Percentiles rank a stretch among this genome's conserved stretches.
Evolutionary conservation across 2,797 vertebrate genomes (phyloP).

Genomic region (Anguilla pacifica): DNA sequence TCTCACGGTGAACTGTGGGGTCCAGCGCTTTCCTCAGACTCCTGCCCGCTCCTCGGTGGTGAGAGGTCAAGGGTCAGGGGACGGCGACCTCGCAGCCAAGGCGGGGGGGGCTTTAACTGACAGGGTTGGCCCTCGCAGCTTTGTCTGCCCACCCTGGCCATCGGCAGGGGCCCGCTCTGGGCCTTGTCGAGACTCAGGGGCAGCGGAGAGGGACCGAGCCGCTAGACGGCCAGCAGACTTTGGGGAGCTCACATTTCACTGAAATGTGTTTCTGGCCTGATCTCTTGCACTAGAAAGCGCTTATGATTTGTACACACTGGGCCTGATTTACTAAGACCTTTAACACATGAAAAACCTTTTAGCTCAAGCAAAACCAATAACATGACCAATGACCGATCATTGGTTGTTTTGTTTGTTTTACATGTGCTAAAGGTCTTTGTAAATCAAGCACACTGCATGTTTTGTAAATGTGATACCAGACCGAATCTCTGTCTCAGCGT

Average conservation of each 20-base stretch:
- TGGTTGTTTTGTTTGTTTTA: neutral
- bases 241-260: slow-evolving; percentile 31
- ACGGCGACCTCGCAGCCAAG: slow-evolving; percentile 58
- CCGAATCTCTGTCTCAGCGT: neutral
- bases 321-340: neutral
- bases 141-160: slow-evolving; percentile 64
- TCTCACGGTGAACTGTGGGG: slow-evolving; percentile 12
- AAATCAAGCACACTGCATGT: neutral
- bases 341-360: neutral
- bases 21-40: slow-evolving; percentile 35
- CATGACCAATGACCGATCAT: neutral
- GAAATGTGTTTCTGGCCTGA: neutral
- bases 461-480: neutral
- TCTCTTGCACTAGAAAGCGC: neutral
- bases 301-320: neutral
- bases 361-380: neutral
- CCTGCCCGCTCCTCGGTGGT: slow-evolving; percentile 57
- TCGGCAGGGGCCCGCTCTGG: slow-evolving; percentile 14
- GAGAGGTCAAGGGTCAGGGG: slow-evolving; percentile 57
- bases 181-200: neutral
- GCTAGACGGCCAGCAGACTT: slow-evolving; percentile 41
- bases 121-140: slow-evolving; percentile 50
- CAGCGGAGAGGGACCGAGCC: slow-evolving; percentile 31
- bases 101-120: slow-evolving; percentile 47
- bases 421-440: neutral